Percentiles rank a stretch among this genome's conserved stretches.
phyloP scores from a whole-genome alignment of 2,888 invertebrate genomes.

The Cryptops parisi region DNA sequence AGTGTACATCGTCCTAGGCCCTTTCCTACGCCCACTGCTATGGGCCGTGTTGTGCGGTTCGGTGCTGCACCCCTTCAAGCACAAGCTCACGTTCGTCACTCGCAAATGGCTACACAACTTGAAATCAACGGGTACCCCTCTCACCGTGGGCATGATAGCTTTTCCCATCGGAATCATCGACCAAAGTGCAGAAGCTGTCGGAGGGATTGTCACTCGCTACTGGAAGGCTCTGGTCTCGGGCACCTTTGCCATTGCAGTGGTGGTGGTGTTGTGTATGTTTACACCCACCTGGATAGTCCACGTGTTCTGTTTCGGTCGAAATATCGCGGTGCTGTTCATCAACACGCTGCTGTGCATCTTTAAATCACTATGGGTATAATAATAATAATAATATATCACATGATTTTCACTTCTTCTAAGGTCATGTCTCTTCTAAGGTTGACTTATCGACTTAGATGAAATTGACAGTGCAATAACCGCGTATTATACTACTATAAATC shows the following conservation, averaged over 20 bases:
- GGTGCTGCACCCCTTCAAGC: slow-evolving; percentile 88
- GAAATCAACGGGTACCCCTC: slow-evolving; percentile 31
- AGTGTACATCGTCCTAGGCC: slow-evolving; percentile 69
- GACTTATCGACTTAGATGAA: no score
- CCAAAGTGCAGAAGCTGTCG: slow-evolving; percentile 55
- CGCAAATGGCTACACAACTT: slow-evolving; percentile 53
- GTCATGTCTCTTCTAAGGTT: no score
- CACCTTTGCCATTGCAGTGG: slow-evolving; percentile 34
- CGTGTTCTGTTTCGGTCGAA: slow-evolving; percentile 22
- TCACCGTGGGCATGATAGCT: slow-evolving; percentile 32
- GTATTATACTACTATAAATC: no score
- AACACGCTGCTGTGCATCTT: slow-evolving; percentile 29
- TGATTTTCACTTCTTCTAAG: no score
- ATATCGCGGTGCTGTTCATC: slow-evolving; percentile 22
- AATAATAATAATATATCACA: no score
- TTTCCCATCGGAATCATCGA: slow-evolving; percentile 61
- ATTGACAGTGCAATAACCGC: no score
- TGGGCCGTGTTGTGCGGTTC: slow-evolving; percentile 97
- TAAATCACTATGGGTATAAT: slow-evolving; percentile 31
- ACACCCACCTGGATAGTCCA: slow-evolving; percentile 37
- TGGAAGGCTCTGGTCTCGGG: slow-evolving; percentile 42
- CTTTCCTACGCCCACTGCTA: slow-evolving; percentile 81
- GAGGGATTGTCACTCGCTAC: slow-evolving; percentile 52
- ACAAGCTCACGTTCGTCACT: slow-evolving; percentile 55
- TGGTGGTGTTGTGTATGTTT: slow-evolving; percentile 52